Percentiles rank a stretch among this genome's conserved stretches.
Conservation (phyloP, 2,113 vertebrate species). For the Pachyramphus minor region DNA sequence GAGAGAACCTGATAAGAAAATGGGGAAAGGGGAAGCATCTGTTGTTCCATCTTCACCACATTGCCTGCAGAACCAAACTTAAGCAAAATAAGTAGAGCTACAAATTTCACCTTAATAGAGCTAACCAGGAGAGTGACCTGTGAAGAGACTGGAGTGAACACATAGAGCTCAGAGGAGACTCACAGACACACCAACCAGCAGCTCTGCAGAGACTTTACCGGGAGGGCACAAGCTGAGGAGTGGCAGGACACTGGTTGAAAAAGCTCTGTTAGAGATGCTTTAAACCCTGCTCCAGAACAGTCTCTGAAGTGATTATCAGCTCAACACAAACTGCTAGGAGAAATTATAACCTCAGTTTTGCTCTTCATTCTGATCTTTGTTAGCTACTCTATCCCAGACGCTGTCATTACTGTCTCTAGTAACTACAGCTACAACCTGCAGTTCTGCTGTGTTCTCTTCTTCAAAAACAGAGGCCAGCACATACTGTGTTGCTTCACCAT, state of each 20-base stretch:
- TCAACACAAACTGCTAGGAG: not conserved
- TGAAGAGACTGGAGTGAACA: not conserved
- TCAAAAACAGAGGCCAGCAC: not conserved
- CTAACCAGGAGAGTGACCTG: not conserved
- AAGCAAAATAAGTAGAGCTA: not conserved
- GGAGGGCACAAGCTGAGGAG: not conserved
- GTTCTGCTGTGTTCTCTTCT: not conserved
- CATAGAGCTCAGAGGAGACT: too few species aligned
- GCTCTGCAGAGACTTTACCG: not conserved
- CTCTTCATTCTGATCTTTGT: not conserved
- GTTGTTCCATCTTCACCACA: not conserved
- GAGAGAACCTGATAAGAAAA: not conserved
- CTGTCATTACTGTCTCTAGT: not conserved
- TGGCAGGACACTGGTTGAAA: not conserved
- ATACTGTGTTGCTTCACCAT: fast-evolving
- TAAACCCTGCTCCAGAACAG: not conserved
- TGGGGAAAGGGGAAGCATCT: not conserved
- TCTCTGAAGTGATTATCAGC: not conserved
- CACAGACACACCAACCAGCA: not conserved
- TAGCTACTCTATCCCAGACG: not conserved
- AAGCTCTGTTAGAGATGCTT: not conserved
- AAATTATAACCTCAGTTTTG: not conserved
- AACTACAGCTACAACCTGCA: not conserved
- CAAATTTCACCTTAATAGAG: not conserved
- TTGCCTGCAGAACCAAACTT: not conserved